phyloP scores from a whole-genome alignment of 2,113 vertebrate species.

The chimpanzee (Pan troglodytes) region NHGRI_mPanTro3-v2.1_pri NC_072418.2:54212501-54213000 shows the following conservation, averaged over 20 bases:
- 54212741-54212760: not conserved
- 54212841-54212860: not conserved
- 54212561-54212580: no score
- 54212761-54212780: no score
- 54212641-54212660: no score
- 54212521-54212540: no score
- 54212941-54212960: rapidly evolving
- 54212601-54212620: no score
- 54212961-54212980: not conserved
- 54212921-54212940: rapidly evolving
- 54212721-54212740: not conserved
- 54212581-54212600: no score
- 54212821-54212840: rapidly evolving
- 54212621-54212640: no score
- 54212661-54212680: no score
- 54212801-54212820: not conserved
- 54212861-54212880: not conserved
- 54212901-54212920: rapidly evolving
- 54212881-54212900: not conserved
- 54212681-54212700: no score
- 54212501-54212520: no score
- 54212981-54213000: not conserved
- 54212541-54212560: no score
- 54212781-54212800: not conserved
- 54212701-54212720: not conserved